A percentile compares a stretch with the other conserved stretches of the same genome.
Conservation (phyloP, 2,797 vertebrate genomes). For the Thunnus albacares region DNA sequence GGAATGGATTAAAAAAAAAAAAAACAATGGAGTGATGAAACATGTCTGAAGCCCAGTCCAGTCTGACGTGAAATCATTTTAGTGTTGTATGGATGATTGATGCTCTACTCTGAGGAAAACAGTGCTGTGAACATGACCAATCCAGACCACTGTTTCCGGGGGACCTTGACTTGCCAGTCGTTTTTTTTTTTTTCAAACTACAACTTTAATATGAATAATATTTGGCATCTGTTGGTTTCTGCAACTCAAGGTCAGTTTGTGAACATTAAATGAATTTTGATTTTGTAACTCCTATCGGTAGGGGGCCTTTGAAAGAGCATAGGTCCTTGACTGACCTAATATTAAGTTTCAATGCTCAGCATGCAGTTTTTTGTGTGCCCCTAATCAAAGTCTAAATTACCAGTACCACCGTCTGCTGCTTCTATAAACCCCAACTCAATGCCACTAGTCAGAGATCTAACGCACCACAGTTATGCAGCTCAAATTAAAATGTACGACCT, state of each 20-base stretch:
- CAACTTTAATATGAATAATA: slow-evolving; percentile 19
- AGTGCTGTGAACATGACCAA: not conserved
- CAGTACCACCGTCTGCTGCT: slow-evolving; percentile 4
- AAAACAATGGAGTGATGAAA: not conserved
- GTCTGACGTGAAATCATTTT: slow-evolving; percentile 12
- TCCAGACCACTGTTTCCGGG: not conserved
- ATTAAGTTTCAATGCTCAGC: slow-evolving; percentile 18
- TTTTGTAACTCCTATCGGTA: not conserved
- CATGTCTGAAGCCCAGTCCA: slow-evolving; percentile 3
- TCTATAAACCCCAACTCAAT: not conserved
- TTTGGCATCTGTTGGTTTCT: slow-evolving; percentile 40
- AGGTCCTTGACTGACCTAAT: slow-evolving; percentile 19
- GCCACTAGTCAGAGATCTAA: not conserved
- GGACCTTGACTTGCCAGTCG: not conserved
- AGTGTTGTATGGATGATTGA: not conserved
- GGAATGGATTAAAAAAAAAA: not conserved
- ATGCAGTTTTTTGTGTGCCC: not conserved
- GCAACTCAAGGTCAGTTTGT: slow-evolving; percentile 22
- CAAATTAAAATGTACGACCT: not conserved
- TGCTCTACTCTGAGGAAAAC: not conserved
- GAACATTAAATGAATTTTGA: not conserved
- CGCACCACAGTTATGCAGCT: not conserved
- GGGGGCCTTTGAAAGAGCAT: not conserved
- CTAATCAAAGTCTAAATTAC: slow-evolving; percentile 30
- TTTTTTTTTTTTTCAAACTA: not conserved